A percentile compares a stretch with the other conserved stretches of the same genome.
phyloP scores from a whole-genome alignment of 2,888 invertebrate species.

The Euzophera pinguis region DNA sequence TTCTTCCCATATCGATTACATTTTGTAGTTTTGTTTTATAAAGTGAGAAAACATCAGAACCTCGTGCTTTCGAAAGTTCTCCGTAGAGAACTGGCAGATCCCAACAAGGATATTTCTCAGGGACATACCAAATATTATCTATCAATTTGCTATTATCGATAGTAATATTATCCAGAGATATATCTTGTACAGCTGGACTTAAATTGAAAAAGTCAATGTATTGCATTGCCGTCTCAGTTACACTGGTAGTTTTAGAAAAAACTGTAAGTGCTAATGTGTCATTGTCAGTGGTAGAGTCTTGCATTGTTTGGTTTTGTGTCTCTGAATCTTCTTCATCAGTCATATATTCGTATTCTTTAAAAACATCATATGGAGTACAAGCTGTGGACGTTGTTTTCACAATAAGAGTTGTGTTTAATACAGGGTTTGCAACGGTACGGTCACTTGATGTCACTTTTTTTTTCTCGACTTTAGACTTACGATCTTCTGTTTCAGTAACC shows the following conservation, averaged over 20 bases:
- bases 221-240: slow-evolving; percentile 17
- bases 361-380: slow-evolving; percentile 21
- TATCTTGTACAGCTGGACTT: slow-evolving; percentile 39
- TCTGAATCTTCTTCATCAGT: slow-evolving; percentile 26
- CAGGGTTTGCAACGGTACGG: not conserved
- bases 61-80: slow-evolving; percentile 32
- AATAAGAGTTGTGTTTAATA: not conserved
- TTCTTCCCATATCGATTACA: slow-evolving; percentile 32
- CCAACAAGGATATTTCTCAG: slow-evolving; percentile 63
- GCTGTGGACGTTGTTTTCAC: slow-evolving; percentile 1
- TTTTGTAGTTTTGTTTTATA: slow-evolving; percentile 40
- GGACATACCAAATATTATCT: slow-evolving; percentile 50
- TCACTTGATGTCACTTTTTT: not conserved
- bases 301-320: not conserved
- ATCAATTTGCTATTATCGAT: slow-evolving; percentile 3
- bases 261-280: not conserved
- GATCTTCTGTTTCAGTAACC: not conserved
- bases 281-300: not conserved
- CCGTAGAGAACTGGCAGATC: slow-evolving; percentile 58
- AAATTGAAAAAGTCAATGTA: slow-evolving; percentile 49
- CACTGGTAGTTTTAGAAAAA: slow-evolving; percentile 4
- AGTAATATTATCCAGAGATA: slow-evolving; percentile 18
- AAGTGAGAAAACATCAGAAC: slow-evolving; percentile 45
- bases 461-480: not conserved
- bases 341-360: slow-evolving; percentile 37